Conservation (phyloP, 2,797 vertebrate genomes). For the Aphelocoma californica region DNA sequence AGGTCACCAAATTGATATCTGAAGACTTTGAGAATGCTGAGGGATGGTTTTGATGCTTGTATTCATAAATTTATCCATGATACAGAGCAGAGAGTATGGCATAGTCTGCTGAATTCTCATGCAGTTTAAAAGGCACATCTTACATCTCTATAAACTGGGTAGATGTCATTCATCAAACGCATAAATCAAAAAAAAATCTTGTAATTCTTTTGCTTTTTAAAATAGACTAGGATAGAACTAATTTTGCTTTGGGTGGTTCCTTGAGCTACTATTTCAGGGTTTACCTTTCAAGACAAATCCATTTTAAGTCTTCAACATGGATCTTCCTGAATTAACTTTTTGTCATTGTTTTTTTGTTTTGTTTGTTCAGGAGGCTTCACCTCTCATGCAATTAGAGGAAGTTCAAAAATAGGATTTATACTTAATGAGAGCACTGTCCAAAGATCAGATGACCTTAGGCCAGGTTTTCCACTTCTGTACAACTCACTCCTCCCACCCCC, state of each 20-base stretch:
- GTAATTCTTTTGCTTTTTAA: background rate
- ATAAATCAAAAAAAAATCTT: background rate
- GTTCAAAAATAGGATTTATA: conserved; percentile 15
- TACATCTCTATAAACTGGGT: background rate
- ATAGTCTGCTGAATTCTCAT: background rate
- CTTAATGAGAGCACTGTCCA: conserved; percentile 22
- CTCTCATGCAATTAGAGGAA: background rate
- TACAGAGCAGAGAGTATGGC: background rate
- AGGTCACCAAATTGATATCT: background rate
- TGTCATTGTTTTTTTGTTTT: background rate
- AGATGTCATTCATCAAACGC: background rate
- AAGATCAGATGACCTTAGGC: conserved; percentile 32
- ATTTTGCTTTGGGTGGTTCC: background rate
- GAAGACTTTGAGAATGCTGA: background rate
- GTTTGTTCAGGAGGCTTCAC: background rate
- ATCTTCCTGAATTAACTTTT: background rate
- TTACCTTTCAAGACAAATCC: background rate
- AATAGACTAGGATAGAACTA: background rate
- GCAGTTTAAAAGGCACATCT: background rate
- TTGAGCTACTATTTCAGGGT: background rate
- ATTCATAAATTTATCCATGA: background rate
- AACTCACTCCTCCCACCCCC: background rate
- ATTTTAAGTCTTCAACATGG: background rate
- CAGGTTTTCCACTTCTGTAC: conserved; percentile 10
- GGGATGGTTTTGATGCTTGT: background rate